These are phyloP conservation scores for Cyclophora albipunctata DNA, from an alignment of 2,888 invertebrate species.

Conservation along the genomic window DNA sequence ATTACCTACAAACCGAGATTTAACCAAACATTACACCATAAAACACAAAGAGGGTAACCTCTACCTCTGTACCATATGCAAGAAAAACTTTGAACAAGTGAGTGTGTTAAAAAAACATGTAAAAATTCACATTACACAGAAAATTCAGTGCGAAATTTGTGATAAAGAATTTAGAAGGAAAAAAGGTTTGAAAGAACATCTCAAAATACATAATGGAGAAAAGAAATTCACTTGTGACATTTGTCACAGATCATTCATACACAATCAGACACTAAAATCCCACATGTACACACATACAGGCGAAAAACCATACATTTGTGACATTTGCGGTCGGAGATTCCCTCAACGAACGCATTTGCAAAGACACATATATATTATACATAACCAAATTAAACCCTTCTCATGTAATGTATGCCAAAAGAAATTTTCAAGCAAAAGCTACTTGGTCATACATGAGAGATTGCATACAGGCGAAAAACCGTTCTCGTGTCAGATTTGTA, in stretches of 20 bases:
- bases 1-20: conserved; percentile 44
- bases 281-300: conserved; percentile 61
- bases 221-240: conserved; percentile 44
- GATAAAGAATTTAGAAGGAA: conserved; percentile 50
- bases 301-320: conserved; percentile 56
- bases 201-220: conserved; percentile 56
- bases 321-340: conserved; percentile 54
- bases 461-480: conserved; percentile 58
- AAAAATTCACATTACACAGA: conserved; percentile 43
- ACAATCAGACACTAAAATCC: conserved; percentile 59
- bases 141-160: conserved; percentile 49
- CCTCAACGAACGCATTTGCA: conserved; percentile 58
- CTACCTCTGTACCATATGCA: conserved; percentile 48
- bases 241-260: conserved; percentile 50
- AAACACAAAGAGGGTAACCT: conserved; percentile 33
- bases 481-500: conserved; percentile 55
- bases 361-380: conserved; percentile 58
- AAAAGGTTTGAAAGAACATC: conserved; percentile 56
- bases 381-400: conserved; percentile 51
- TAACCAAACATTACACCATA: conserved; percentile 45
- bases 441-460: conserved; percentile 53
- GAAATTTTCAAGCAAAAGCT: conserved; percentile 60
- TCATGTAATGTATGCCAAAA: conserved; percentile 52
- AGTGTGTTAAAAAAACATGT: conserved; percentile 49
- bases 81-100: conserved; percentile 40